phyloP scores from a whole-genome alignment of 1,140 invertebrate genomes.

The Portunus trituberculatus region DNA sequence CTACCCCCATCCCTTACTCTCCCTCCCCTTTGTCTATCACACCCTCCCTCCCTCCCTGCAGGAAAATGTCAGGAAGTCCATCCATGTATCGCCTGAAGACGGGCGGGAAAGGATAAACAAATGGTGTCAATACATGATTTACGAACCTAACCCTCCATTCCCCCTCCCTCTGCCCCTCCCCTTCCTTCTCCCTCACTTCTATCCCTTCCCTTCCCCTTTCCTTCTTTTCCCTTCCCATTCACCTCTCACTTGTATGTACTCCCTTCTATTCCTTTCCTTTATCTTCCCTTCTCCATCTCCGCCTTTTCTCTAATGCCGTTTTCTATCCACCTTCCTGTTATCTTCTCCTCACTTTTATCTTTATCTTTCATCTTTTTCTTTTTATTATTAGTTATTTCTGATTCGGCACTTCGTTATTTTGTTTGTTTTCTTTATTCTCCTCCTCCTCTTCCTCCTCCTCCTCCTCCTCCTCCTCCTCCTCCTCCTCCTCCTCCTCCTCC shows the following conservation, averaged over 20 bases:
- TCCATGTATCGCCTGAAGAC: not conserved
- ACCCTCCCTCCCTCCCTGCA: not conserved
- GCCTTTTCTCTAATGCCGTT: not conserved
- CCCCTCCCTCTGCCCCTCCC: not conserved
- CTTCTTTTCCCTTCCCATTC: not conserved
- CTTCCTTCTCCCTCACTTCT: not conserved
- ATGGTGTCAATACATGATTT: not conserved
- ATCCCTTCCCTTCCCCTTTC: constrained; percentile 8
- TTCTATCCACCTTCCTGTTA: not conserved
- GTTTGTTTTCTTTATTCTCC: not conserved
- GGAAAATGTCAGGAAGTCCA: constrained; percentile 30
- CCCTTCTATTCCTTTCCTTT: not conserved
- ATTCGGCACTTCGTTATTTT: not conserved
- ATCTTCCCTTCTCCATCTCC: not conserved
- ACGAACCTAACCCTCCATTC: not conserved
- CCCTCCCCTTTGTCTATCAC: not conserved
- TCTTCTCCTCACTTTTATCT: not conserved
- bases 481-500: no score
- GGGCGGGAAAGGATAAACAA: not conserved
- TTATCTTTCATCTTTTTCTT: not conserved
- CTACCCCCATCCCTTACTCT: not conserved
- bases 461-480: no score
- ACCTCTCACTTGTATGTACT: not conserved
- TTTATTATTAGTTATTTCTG: not conserved
- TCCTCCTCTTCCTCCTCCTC: no score